Evolutionary conservation across 35 echinoderm and acorn worm genomes (phyloP), one percentile per base, ranked within the genome.

Genomic region (Amphiura filiformis): DNA sequence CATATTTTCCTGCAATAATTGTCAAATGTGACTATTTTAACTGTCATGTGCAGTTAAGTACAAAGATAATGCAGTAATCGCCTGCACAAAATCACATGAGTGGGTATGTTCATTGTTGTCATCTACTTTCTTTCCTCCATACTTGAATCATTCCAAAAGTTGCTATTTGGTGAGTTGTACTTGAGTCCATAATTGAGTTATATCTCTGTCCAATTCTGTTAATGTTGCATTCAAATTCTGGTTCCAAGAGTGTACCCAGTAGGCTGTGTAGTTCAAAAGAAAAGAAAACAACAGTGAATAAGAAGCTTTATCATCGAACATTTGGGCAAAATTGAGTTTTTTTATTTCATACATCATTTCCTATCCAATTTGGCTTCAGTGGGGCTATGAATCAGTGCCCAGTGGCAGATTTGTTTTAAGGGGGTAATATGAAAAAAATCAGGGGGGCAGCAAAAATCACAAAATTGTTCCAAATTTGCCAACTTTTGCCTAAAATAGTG

Each of bases 191-290:
- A 14, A 49, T 34, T 34, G 0, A 37, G 56, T 35, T 33, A 34
- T 34, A 7, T 0, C 13, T 12, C 4, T 15, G 22, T 57, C 18
- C 20, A 80, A 80, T 80, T 32, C 34, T 80, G 2, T 36, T 34
- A 31, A 17, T 39, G 12, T 36, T 7, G 34, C 38, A 5, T 84
- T 84, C 56, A 85, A 65, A 85, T 64, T 61, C 64, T 85, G 31
- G 83, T 85, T 13, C 83, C 83, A 26, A 85, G 47, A 65, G 83
- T 85, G 47, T 65, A 34, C 0, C 83, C 83, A 75, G 36, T 85
- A 30, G 83, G 33, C 83, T 85, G 56, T 49, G n/a, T n/a, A n/a
- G n/a, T n/a, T n/a, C n/a, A n/a, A 56, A 56, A 20, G 20, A 34
- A 56, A 83, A 36, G 32, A 52, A n/a, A 79, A 15, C 23, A 31